Percentiles rank a stretch among this genome's conserved stretches.
Evolutionary conservation across 2,888 invertebrate species (phyloP).

Genomic region (Coenonympha arcania): DNA sequence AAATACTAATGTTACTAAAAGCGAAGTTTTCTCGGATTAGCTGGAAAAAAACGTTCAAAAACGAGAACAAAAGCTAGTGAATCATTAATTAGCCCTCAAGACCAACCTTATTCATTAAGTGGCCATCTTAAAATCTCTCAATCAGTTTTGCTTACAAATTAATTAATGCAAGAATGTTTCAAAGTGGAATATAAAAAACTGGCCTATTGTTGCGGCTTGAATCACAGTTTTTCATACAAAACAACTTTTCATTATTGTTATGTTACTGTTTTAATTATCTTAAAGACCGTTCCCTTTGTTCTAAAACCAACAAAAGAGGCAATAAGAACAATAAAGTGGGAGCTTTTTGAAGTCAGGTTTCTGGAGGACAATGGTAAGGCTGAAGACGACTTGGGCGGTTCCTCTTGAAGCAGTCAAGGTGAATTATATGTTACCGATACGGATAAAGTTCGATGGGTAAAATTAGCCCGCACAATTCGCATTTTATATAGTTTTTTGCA

Average conservation of each 20-base stretch:
- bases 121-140: not conserved
- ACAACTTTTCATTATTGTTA: slow-evolving; percentile 19
- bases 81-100: too few species aligned
- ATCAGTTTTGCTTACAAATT: not conserved
- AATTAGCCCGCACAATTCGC: too few species aligned
- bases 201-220: slow-evolving; percentile 9
- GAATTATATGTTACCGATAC: too few species aligned
- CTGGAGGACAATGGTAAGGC: not conserved
- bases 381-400: not conserved
- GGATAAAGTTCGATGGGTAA: too few species aligned
- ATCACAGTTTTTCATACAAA: slow-evolving; percentile 13
- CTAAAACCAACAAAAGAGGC: slow-evolving; percentile 15
- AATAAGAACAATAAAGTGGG: slow-evolving; percentile 1
- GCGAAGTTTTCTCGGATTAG: too few species aligned
- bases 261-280: slow-evolving; percentile 25
- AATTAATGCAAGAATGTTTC: not conserved
- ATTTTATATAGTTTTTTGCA: too few species aligned
- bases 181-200: not conserved
- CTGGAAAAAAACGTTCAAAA: too few species aligned
- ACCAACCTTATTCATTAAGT: not conserved
- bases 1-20: too few species aligned
- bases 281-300: slow-evolving; percentile 19
- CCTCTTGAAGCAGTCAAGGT: not conserved
- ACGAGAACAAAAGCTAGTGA: too few species aligned
- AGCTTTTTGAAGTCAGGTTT: not conserved